Evolutionary conservation across 2,888 invertebrate species (phyloP), one percentile per base, ranked within the genome.

Genomic region (Pollenia amentaria): DNA sequence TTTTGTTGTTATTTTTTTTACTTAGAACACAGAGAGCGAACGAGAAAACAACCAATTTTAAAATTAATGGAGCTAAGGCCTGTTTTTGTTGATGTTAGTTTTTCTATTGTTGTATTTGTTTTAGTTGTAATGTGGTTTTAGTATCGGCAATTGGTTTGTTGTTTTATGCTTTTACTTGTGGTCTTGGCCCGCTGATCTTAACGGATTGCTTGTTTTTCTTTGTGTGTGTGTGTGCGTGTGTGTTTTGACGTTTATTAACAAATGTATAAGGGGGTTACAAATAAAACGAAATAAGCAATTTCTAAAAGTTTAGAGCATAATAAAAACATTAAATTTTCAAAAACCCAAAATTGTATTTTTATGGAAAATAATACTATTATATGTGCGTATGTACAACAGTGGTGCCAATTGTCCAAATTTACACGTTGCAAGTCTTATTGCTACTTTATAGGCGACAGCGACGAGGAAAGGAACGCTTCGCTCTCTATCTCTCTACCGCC

Each of bases 101-200:
- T 53, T 53, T 69, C 14, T 48, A 11, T 53, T 18, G 53, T 3
- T 70, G 11, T 48, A 16, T 21, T 55, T 16, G 10, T 38, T n/a
- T 3, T 55, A 38, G 42, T 16, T 55, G 62, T 57, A 55, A 53
- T 75, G 6, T 69, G 64, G 69, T 53, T 75, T 53, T 16, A 42
- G 75, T 76, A 76, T 12, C 1, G 21, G 7, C n/a, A 18, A 9
- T 62, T 40, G 38, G 10, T 40, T 51, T 51, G 9, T 18, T 18
- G 8, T 38, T 46, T 46, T 21, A 51, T 76, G 40, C 16, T 83
- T 87, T 83, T 72, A 65, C 80, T 80, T 76, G 55, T 84, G 86
- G 80, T 84, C 80, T 87, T 87, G 84, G 81, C 84, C 84, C 80
- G 80, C 77, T 81, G 80, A 55, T 69, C 73, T 38, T 21, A 81